Evolutionary conservation across 2,113 vertebrate species (phyloP).

Genomic region (Eretmochelys imbricata): DNA sequence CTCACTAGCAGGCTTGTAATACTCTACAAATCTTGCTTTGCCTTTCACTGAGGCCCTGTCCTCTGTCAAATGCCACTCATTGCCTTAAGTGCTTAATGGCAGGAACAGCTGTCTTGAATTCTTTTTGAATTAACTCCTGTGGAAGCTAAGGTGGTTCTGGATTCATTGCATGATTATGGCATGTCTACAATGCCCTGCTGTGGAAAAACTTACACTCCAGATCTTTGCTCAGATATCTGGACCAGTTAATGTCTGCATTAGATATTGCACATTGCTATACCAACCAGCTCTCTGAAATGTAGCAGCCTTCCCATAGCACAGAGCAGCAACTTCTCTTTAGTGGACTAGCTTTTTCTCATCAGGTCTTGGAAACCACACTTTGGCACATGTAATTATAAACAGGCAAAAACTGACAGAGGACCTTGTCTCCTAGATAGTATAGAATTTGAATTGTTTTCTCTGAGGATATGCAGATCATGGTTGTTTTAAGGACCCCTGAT

Average conservation of each 20-base stretch:
- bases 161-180: background rate
- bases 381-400: background rate
- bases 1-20: background rate
- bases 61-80: background rate
- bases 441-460: slow-evolving; percentile 37
- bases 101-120: background rate
- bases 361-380: rapidly evolving
- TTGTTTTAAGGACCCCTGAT: background rate
- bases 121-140: background rate
- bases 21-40: background rate
- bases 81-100: background rate
- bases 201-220: background rate
- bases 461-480: background rate
- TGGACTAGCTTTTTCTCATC: background rate
- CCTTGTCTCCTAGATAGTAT: background rate
- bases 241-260: background rate
- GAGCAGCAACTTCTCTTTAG: rapidly evolving
- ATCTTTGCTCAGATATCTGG: background rate
- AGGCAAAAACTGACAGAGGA: background rate
- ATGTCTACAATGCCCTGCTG: background rate
- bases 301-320: background rate
- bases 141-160: background rate
- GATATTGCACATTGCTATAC: background rate
- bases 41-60: background rate
- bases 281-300: background rate